These are phyloP conservation scores for Drosophila phalerata DNA, from an alignment of 2,888 invertebrate genomes.

Conservation along the genomic window DNA sequence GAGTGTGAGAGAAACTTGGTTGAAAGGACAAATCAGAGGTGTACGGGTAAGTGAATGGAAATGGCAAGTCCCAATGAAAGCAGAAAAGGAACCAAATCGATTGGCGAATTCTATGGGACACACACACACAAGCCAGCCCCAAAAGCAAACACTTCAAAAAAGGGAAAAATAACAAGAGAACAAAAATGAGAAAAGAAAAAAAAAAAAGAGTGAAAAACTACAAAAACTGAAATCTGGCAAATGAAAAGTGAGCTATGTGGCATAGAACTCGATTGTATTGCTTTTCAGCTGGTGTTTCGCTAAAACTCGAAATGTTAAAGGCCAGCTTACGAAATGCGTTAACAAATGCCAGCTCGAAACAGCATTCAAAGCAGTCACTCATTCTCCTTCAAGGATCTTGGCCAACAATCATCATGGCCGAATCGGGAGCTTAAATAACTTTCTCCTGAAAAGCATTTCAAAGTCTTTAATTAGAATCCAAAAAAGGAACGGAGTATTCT, in stretches of 20 bases:
- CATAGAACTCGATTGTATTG: constrained; percentile 36
- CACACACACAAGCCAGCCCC: constrained; percentile 22
- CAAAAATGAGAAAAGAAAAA: not conserved
- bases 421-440: not conserved
- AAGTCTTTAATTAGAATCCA: not conserved
- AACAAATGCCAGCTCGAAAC: constrained; percentile 21
- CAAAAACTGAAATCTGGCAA: constrained; percentile 21
- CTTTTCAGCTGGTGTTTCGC: constrained; percentile 17
- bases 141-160: constrained; percentile 50
- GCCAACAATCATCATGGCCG: constrained; percentile 8
- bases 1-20: not conserved
- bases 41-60: constrained; percentile 39
- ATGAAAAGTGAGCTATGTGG: constrained; percentile 49
- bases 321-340: constrained; percentile 9
- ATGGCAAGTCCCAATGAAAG: constrained; percentile 52
- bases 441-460: not conserved
- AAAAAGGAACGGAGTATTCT: not conserved
- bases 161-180: not conserved
- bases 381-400: constrained; percentile 1
- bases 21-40: constrained; percentile 12
- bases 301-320: constrained; percentile 7
- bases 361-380: not conserved
- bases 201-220: constrained; percentile 1
- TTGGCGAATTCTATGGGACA: constrained; percentile 71
- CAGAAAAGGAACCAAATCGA: constrained; percentile 64